phyloP scores from a whole-genome alignment of 2,888 invertebrate genomes.

The Aphodius sticticus region DNA sequence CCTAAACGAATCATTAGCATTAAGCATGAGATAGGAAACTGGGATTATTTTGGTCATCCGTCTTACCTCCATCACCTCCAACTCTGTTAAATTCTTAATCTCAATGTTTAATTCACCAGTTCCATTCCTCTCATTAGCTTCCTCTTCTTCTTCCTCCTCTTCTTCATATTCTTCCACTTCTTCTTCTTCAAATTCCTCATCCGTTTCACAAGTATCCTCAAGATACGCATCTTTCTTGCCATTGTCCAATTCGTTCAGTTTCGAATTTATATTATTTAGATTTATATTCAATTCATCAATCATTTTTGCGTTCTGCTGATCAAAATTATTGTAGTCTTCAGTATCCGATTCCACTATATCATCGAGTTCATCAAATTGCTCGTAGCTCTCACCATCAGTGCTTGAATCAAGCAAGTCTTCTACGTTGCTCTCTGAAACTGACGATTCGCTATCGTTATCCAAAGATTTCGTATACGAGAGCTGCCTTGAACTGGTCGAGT shows the following conservation, averaged over 20 bases:
- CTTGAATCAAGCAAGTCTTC: slow-evolving; percentile 55
- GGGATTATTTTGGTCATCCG: slow-evolving; percentile 7
- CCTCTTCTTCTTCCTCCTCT: slow-evolving; percentile 43
- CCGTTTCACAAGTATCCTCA: slow-evolving; percentile 55
- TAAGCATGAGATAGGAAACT: slow-evolving; percentile 13
- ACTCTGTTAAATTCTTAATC: slow-evolving; percentile 53
- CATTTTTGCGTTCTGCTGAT: slow-evolving; percentile 45
- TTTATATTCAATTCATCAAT: slow-evolving; percentile 49
- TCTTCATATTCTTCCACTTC: slow-evolving; percentile 42
- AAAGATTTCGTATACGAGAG: slow-evolving; percentile 58
- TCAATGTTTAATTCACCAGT: slow-evolving; percentile 48
- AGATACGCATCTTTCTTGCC: slow-evolving; percentile 42
- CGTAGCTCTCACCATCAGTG: slow-evolving; percentile 53
- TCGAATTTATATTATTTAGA: slow-evolving; percentile 40
- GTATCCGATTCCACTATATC: slow-evolving; percentile 58
- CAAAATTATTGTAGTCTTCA: slow-evolving; percentile 56
- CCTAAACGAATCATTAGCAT: slow-evolving; percentile 18
- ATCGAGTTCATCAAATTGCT: slow-evolving; percentile 56
- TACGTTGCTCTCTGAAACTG: slow-evolving; percentile 60
- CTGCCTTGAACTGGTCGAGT: slow-evolving; percentile 57
- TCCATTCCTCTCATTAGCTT: slow-evolving; percentile 42
- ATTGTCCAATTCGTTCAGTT: slow-evolving; percentile 35
- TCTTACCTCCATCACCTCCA: slow-evolving; percentile 57
- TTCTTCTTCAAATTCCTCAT: slow-evolving; percentile 45
- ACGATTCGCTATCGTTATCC: slow-evolving; percentile 58